Base-by-base conservation (phyloP, 2,888 invertebrate species). In the Limnephilus auricula region DNA sequence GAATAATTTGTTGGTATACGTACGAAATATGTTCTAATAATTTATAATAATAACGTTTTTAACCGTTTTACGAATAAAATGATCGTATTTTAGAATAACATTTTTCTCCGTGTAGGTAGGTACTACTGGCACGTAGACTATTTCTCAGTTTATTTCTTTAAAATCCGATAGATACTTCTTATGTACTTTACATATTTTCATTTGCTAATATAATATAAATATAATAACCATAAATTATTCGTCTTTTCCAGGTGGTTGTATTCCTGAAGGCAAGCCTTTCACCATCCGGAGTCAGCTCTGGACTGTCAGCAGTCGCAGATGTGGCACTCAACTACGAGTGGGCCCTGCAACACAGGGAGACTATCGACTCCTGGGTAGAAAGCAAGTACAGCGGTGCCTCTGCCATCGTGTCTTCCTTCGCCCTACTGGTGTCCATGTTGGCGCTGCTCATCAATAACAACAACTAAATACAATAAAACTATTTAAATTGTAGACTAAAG, bases 351-450 rank as follows among this genome's bases (percentile, higher is more conserved):
- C 40, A 79, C 37, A 40, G 32, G 32, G 13, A 12, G 1, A 83
- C 82, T 4, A 79, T 90, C 40, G 37, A 79, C 32, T n/a, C 18
- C 12, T 90, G 90, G 90, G n/a, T 90, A 13, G 79, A 34, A 10
- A 18, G 12, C 31, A 85, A 79, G 40, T 84, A 84, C 85, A 79
- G 3, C 5, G 90, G 90, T 15, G 85, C 90, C 2, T 45, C 79
- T 0, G 79, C 40, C 6, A 25, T 85, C 37, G 45, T 31, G 6
- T 78, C 78, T 32, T 88, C 88, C 9, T 79, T 88, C 15, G 88
- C 79, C 13, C 34, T 88, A 12, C 83, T 91, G 93, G 45, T 93
- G 93, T 94, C 94, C 94, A 94, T 94, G 94, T 93, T 90, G 34
- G 79, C 88, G 9, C 31, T 79, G 10, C 79, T 78, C 9, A 78